A percentile compares a stretch with the other conserved stretches of the same genome.
phyloP scores from a whole-genome alignment of 2,797 vertebrate species.

The Macrochelys suwanniensis region DNA sequence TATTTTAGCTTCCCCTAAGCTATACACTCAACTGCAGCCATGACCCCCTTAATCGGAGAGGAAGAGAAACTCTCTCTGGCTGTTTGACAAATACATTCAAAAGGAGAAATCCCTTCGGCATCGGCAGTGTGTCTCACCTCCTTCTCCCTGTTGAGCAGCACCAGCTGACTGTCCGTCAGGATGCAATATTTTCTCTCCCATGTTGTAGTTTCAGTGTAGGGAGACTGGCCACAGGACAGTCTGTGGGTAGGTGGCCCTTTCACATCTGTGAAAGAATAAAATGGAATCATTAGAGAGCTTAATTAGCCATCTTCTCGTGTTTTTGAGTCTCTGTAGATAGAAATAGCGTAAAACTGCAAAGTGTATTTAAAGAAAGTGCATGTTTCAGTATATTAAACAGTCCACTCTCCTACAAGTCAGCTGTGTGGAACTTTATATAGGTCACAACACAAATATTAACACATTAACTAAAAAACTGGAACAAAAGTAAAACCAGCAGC shows the following conservation, averaged over 20 bases:
- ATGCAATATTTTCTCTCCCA: slow-evolving; percentile 96
- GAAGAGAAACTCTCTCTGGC: neutral
- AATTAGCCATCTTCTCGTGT: neutral
- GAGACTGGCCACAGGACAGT: slow-evolving; percentile 95
- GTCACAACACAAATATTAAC: neutral
- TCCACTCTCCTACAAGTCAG: neutral
- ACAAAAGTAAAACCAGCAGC: neutral
- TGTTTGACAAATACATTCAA: neutral
- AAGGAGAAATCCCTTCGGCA: neutral
- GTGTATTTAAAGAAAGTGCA: neutral
- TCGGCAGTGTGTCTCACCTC: slow-evolving; percentile 84
- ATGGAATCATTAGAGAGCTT: neutral
- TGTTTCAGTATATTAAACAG: neutral
- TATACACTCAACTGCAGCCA: neutral
- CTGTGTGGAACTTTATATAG: rapidly evolving
- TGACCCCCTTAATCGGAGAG: rapidly evolving
- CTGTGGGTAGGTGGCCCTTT: slow-evolving; percentile 93
- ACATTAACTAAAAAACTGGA: neutral
- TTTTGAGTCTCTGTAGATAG: neutral
- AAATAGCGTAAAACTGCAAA: neutral
- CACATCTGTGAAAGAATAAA: slow-evolving; percentile 86
- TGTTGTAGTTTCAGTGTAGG: slow-evolving; percentile 85
- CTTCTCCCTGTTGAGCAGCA: slow-evolving; percentile 93
- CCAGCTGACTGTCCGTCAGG: slow-evolving; percentile 94
- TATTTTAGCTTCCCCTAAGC: neutral